Evolutionary conservation across 1,140 invertebrate genomes (phyloP).

Genomic region (Daktulosphaira vitifoliae): DNA sequence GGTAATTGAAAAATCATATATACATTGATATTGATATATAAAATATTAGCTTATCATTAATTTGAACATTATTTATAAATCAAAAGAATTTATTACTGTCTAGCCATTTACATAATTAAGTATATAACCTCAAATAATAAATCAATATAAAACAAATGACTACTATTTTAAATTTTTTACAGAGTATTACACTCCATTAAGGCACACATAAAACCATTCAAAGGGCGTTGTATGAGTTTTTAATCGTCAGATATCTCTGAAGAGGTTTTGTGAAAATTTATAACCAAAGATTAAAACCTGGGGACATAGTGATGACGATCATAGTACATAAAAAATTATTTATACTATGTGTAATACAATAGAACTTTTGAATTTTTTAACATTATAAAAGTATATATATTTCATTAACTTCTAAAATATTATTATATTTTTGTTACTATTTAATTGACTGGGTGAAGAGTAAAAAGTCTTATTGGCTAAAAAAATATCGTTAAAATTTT

Average conservation of each 20-base stretch:
- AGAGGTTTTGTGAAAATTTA: constrained; percentile 29
- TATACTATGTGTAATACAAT: constrained; percentile 3
- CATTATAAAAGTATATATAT: too few species aligned
- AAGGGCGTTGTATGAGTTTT: constrained; percentile 25
- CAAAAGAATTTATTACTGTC: too few species aligned
- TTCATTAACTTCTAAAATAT: too few species aligned
- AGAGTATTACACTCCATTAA: constrained; percentile 11
- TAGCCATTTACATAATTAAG: neutral
- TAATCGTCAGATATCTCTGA: constrained; percentile 14
- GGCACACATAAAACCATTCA: neutral
- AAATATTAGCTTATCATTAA: too few species aligned
- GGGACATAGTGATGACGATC: neutral
- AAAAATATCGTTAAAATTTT: too few species aligned
- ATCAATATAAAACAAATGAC: neutral
- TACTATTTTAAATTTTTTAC: neutral
- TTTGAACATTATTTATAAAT: too few species aligned
- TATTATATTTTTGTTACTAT: too few species aligned
- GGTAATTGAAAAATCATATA: too few species aligned
- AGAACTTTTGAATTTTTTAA: too few species aligned
- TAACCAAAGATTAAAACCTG: constrained; percentile 25
- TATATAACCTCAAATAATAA: neutral
- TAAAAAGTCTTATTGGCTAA: too few species aligned
- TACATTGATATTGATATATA: too few species aligned
- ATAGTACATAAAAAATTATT: constrained; percentile 22
- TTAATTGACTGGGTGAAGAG: too few species aligned